Conservation (phyloP, 1,140 invertebrate species). For the Cyclina sinensis region DNA sequence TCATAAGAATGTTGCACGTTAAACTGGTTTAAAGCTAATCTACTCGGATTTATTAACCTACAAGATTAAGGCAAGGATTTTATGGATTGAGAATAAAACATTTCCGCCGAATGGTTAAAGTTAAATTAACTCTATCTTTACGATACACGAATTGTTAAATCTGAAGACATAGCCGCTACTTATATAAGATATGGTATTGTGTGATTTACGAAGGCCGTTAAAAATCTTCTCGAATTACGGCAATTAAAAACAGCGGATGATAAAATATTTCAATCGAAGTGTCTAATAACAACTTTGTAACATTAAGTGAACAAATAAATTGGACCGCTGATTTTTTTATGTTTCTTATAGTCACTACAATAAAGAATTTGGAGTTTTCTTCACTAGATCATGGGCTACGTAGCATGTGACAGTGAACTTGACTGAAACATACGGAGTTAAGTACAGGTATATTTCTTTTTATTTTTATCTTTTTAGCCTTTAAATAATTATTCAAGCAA, state of each 20-base stretch:
- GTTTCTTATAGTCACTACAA: too few species aligned
- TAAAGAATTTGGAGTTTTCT: too few species aligned
- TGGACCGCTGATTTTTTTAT: neutral
- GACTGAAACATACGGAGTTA: neutral
- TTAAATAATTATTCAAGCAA: too few species aligned
- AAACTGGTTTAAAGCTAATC: conserved; percentile 16
- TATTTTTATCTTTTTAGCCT: neutral
- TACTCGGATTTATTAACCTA: conserved; percentile 6
- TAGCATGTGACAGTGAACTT: neutral
- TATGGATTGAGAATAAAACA: neutral
- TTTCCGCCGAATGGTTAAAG: conserved; percentile 21
- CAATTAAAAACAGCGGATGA: neutral
- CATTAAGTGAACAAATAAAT: neutral
- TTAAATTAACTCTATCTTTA: neutral
- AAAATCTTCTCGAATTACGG: neutral
- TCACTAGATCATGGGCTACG: too few species aligned
- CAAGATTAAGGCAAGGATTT: neutral
- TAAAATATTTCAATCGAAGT: neutral
- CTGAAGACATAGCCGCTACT: too few species aligned
- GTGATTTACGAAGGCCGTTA: neutral
- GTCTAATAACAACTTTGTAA: neutral
- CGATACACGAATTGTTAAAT: neutral
- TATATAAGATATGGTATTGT: neutral
- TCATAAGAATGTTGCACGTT: neutral
- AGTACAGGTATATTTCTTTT: neutral